A percentile compares a stretch with the other conserved stretches of the same genome.
These are phyloP conservation scores for Cryptomyrus ogoouensis DNA, from an alignment of 2,113 vertebrate genomes.

Conservation along the genomic window DNA sequence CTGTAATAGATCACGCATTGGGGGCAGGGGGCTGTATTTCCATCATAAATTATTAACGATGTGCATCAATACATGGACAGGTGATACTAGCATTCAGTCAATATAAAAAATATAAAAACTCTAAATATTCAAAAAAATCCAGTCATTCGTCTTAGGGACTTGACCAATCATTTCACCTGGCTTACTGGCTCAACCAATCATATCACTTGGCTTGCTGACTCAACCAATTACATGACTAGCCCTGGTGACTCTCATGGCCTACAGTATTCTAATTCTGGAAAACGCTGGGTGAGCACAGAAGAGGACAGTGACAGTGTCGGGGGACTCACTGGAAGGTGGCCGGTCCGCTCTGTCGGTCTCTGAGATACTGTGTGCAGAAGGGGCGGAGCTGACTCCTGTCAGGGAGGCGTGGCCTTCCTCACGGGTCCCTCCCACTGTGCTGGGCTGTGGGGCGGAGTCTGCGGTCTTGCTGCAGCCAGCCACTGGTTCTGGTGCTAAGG, in stretches of 20 bases:
- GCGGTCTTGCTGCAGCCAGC: constrained; percentile 42
- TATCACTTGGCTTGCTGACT: neutral
- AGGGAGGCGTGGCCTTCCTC: constrained; percentile 25
- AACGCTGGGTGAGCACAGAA: neutral
- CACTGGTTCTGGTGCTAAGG: constrained; percentile 32
- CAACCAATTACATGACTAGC: neutral
- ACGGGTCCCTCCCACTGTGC: constrained; percentile 23
- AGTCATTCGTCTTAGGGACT: neutral
- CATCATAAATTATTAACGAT: neutral
- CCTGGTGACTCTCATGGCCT: neutral
- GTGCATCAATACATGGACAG: neutral
- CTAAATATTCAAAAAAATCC: neutral
- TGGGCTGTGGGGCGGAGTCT: constrained; percentile 20
- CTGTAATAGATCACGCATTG: neutral
- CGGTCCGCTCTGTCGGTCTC: constrained; percentile 47
- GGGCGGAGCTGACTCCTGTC: constrained; percentile 32
- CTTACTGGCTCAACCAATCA: neutral
- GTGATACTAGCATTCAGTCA: neutral
- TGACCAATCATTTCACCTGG: neutral
- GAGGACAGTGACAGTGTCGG: neutral
- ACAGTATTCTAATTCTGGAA: neutral
- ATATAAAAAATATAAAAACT: neutral
- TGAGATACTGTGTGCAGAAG: constrained; percentile 35
- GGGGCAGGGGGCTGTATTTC: neutral
- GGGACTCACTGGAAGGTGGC: constrained; percentile 57